Conservation (phyloP, 2,888 invertebrate genomes). For the Diadegma fenestrale region DNA sequence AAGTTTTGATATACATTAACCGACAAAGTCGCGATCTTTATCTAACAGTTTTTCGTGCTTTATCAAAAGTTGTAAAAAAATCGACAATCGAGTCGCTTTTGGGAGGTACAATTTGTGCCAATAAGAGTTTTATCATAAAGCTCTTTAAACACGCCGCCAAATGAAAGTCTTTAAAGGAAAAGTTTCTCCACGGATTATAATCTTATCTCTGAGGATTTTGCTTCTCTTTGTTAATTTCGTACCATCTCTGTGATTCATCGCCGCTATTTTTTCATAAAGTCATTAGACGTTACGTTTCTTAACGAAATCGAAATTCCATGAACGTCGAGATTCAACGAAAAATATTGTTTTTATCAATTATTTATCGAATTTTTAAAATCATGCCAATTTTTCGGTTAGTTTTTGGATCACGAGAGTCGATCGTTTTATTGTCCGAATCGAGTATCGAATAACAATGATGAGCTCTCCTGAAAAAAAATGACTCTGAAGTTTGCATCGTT, state of each 20-base stretch:
- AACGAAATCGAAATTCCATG: too few species aligned
- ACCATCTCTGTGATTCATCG: background rate
- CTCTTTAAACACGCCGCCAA: constrained; percentile 8
- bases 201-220: background rate
- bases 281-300: background rate
- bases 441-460: too few species aligned
- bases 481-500: too few species aligned
- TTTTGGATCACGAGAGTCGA: too few species aligned
- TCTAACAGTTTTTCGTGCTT: background rate
- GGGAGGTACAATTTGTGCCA: background rate
- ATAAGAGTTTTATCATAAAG: constrained; percentile 5
- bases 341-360: too few species aligned
- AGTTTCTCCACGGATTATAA: background rate
- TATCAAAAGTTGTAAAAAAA: constrained; percentile 2
- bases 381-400: too few species aligned
- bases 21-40: background rate
- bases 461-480: too few species aligned
- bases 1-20: background rate
- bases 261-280: background rate
- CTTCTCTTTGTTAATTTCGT: background rate
- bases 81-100: background rate
- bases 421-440: too few species aligned
- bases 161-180: background rate
- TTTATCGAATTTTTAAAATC: too few species aligned
- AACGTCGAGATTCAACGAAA: too few species aligned